A percentile compares a stretch with the other conserved stretches of the same genome.
phyloP scores from a whole-genome alignment of 1,140 invertebrate genomes.

The Caenorhabditis briggsae region DNA sequence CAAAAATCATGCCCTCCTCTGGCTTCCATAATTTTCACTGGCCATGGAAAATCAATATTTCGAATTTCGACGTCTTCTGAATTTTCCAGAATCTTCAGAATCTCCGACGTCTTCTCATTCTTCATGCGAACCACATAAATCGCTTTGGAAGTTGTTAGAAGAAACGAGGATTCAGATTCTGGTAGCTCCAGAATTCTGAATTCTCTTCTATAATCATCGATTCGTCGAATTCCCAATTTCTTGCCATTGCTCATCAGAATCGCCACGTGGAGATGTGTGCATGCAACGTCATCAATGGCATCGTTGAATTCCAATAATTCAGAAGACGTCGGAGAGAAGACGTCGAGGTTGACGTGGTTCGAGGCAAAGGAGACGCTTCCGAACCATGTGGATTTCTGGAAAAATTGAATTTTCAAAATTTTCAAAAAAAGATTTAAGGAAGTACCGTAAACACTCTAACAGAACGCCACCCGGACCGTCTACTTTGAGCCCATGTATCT shows the following conservation, averaged over 20 bases:
- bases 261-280: constrained; percentile 38
- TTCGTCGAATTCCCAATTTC: background rate
- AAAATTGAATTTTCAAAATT: background rate
- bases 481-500: no score
- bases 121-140: background rate
- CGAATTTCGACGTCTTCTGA: background rate
- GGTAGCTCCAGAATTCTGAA: background rate
- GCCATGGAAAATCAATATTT: constrained; percentile 8
- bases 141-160: background rate
- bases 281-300: background rate
- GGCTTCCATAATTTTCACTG: constrained; percentile 12
- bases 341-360: background rate
- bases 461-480: no score
- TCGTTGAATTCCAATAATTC: background rate
- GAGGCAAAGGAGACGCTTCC: background rate
- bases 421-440: no score
- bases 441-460: no score
- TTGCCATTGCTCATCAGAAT: background rate
- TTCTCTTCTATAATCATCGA: background rate
- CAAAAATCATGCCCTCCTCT: background rate
- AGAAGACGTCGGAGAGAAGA: background rate
- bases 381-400: constrained; percentile 29
- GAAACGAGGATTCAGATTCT: background rate
- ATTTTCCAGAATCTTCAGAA: constrained; percentile 26
- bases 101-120: background rate